Evolutionary conservation across 2,113 vertebrate genomes (phyloP).

Genomic region (Dicrurus megarhynchus): DNA sequence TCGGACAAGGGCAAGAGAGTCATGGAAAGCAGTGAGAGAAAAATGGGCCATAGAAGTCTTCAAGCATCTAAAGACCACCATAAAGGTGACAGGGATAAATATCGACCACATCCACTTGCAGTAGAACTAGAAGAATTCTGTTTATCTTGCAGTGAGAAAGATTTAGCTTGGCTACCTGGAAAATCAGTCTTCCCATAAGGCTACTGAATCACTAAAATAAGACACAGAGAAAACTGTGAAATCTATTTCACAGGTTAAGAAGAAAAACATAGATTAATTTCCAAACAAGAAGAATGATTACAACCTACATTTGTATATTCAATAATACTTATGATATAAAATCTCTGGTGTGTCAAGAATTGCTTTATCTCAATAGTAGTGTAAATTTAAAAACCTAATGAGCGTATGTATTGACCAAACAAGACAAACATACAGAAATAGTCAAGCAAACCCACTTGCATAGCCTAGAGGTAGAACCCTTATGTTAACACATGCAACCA

Average conservation of each 20-base stretch:
- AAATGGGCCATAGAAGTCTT: background rate
- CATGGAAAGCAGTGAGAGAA: background rate
- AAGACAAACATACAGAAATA: background rate
- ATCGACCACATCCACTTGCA: background rate
- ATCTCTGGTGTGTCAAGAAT: background rate
- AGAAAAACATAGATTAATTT: background rate
- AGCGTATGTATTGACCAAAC: background rate
- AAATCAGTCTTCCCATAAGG: background rate
- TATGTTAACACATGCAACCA: background rate
- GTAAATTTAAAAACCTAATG: background rate
- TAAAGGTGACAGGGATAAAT: background rate
- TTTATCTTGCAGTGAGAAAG: background rate
- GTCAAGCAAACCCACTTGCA: background rate
- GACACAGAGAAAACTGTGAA: background rate
- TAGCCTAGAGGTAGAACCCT: background rate
- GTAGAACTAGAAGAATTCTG: background rate
- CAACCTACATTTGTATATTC: background rate
- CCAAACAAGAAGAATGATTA: background rate
- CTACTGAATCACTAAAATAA: background rate
- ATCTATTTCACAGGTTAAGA: background rate
- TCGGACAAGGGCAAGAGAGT: background rate
- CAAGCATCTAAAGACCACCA: background rate
- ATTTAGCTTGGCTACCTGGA: background rate
- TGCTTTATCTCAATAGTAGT: background rate
- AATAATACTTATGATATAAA: background rate